Evolutionary conservation across 2,113 vertebrate species (phyloP).

Genomic region (Melanocharis versteri): DNA sequence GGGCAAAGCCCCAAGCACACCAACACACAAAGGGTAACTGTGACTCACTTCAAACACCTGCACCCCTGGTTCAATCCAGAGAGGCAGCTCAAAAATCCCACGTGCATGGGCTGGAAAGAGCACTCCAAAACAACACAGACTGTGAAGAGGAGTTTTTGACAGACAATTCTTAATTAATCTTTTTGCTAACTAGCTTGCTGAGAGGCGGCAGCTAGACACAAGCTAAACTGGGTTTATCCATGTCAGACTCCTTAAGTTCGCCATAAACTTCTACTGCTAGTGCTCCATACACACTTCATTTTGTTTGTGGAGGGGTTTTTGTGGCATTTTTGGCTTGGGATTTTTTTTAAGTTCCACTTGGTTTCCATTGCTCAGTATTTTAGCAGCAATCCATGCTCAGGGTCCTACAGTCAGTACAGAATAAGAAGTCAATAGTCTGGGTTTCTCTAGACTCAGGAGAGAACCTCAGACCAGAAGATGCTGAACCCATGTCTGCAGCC

Average conservation of each 20-base stretch:
- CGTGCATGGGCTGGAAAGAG: background rate
- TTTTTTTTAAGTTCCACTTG: background rate
- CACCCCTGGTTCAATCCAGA: too few relatives aligned
- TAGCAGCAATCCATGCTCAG: background rate
- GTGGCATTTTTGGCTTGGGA: background rate
- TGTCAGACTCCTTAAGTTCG: background rate
- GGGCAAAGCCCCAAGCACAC: background rate
- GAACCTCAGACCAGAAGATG: background rate
- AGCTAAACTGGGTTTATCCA: background rate
- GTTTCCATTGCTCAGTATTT: background rate
- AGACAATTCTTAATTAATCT: background rate
- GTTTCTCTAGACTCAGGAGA: background rate
- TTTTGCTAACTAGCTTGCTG: background rate
- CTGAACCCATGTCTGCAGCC: too few relatives aligned
- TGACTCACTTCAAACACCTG: background rate
- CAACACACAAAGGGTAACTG: background rate
- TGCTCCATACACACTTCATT: fast-evolving
- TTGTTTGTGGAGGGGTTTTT: background rate
- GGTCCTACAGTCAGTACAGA: background rate
- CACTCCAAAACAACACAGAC: background rate
- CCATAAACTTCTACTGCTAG: background rate
- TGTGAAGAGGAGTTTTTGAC: background rate
- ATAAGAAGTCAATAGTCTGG: background rate
- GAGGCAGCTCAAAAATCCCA: background rate
- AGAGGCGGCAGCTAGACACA: background rate